Conservation (phyloP, 2,888 invertebrate genomes). For the Agrotis clavis region DNA sequence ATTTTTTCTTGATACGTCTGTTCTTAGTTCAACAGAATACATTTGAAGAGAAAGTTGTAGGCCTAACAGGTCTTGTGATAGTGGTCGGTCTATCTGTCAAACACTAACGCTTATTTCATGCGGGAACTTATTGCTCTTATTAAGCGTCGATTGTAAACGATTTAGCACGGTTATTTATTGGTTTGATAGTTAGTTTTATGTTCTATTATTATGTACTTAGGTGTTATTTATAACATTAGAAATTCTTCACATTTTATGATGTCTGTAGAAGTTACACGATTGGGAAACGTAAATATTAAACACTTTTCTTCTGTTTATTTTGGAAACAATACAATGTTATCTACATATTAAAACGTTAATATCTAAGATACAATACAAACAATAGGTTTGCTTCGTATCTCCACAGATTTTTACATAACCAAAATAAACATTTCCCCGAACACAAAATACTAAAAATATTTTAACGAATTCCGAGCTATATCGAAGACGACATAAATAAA, state of each 20-base stretch:
- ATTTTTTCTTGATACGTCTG: conserved; percentile 66
- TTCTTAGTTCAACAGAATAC: conserved; percentile 55
- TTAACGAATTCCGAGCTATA: conserved; percentile 46
- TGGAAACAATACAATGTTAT: background rate
- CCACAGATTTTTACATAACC: conserved; percentile 15
- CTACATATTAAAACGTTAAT: background rate
- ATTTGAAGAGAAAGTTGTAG: conserved; percentile 40
- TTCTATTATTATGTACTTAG: conserved; percentile 24
- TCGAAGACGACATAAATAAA: conserved; percentile 43
- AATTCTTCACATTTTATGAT: background rate
- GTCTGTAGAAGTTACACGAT: no score
- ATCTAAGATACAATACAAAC: conserved; percentile 19
- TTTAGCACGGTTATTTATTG: conserved; percentile 76
- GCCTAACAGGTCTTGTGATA: conserved; percentile 64
- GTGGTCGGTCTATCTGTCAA: conserved; percentile 77
- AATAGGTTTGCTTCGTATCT: conserved; percentile 21
- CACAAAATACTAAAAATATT: conserved; percentile 36
- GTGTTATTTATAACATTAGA: background rate
- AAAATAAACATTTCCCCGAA: conserved; percentile 38
- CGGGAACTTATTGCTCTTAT: conserved; percentile 84
- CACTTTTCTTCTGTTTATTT: background rate
- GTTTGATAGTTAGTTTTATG: conserved; percentile 59
- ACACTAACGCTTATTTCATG: conserved; percentile 84
- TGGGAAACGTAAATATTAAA: background rate
- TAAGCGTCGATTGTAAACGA: conserved; percentile 79